Conservation (phyloP, 1,140 invertebrate species). For the Hesperophylax magnus region DNA sequence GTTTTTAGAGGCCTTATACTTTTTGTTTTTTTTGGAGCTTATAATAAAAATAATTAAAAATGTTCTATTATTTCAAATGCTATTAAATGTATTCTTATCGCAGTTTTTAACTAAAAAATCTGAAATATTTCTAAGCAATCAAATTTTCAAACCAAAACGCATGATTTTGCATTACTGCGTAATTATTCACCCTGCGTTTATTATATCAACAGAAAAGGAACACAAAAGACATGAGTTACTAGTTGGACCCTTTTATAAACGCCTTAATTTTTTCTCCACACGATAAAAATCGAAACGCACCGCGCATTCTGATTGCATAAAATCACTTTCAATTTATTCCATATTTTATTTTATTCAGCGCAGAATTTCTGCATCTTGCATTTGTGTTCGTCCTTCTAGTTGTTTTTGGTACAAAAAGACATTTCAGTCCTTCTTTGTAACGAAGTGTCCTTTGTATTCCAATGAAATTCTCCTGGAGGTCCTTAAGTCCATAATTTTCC, state of each 20-base stretch:
- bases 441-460: conserved; percentile 10
- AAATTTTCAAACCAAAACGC: too few species aligned
- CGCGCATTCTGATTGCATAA: not conserved
- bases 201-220: too few species aligned
- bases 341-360: not conserved
- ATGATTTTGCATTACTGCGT: too few species aligned
- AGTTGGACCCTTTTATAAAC: not conserved
- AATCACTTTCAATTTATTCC: not conserved
- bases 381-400: not conserved
- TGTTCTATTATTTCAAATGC: too few species aligned
- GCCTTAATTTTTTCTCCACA: not conserved
- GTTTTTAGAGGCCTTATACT: too few species aligned
- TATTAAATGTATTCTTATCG: too few species aligned
- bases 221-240: too few species aligned
- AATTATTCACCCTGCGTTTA: too few species aligned
- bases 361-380: not conserved
- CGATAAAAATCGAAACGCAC: not conserved
- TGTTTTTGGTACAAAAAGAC: not conserved
- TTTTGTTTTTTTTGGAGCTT: too few species aligned
- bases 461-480: not conserved
- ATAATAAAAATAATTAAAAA: too few species aligned
- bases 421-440: not conserved
- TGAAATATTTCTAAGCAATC: too few species aligned
- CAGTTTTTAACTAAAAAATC: too few species aligned
- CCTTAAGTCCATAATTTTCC: conserved; percentile 12